These are phyloP conservation scores for Phoenicopterus ruber DNA, from an alignment of 2,113 vertebrate genomes.

Conservation along the genomic window DNA sequence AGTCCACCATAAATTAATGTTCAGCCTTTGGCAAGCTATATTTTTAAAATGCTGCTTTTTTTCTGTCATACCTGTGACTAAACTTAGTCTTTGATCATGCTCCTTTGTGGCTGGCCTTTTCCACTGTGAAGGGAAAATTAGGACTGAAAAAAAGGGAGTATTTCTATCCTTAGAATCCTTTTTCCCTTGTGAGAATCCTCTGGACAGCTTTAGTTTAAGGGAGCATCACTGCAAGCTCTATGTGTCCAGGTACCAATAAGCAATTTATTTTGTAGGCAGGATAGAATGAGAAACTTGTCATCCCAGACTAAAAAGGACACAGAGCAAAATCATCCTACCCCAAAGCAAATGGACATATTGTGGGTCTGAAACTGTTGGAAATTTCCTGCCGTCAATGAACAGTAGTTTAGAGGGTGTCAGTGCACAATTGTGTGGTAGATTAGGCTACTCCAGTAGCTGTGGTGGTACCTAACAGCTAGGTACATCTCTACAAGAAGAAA, in stretches of 20 bases:
- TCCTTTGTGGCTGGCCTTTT: not conserved
- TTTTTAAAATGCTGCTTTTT: not conserved
- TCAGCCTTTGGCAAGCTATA: not conserved
- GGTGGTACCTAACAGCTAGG: not conserved
- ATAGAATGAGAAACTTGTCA: not conserved
- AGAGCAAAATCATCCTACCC: not conserved
- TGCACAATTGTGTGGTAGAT: not conserved
- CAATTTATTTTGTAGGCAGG: not conserved
- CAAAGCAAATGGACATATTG: not conserved
- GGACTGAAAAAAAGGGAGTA: not conserved
- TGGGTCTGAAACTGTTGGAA: not conserved
- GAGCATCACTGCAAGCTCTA: not conserved
- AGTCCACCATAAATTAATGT: not conserved
- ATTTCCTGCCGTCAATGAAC: not conserved
- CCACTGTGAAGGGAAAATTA: not conserved
- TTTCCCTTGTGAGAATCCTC: not conserved
- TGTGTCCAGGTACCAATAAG: not conserved
- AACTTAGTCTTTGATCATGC: slow-evolving; percentile 11
- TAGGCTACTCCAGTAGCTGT: not conserved
- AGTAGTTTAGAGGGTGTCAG: not conserved
- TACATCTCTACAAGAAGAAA: not conserved
- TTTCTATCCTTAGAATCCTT: not conserved
- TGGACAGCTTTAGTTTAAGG: not conserved
- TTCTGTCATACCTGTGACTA: slow-evolving; percentile 1
- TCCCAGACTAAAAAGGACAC: not conserved